These are phyloP conservation scores for Petroica traversi DNA, from an alignment of 2,113 vertebrate species.

Conservation along the genomic window DNA sequence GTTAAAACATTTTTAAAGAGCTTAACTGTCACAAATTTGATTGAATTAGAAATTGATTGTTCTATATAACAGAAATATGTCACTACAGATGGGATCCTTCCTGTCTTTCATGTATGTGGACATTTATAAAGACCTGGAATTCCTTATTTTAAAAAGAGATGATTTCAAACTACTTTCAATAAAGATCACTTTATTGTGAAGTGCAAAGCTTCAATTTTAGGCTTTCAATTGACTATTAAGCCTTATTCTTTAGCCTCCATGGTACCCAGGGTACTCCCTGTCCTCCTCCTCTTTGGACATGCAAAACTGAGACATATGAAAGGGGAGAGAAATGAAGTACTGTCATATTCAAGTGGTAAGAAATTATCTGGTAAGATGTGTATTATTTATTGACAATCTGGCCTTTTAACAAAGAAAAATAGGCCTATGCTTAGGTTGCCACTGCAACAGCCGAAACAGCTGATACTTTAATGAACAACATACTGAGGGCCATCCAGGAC, in stretches of 20 bases:
- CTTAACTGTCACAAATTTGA: conserved; percentile 20
- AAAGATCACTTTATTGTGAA: too few species aligned
- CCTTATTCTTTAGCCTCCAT: neutral
- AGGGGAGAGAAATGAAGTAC: neutral
- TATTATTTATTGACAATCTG: conserved; percentile 76
- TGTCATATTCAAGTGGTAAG: neutral
- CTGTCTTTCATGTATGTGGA: neutral
- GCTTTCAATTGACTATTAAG: neutral
- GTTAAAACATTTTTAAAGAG: conserved; percentile 4
- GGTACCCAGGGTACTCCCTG: neutral
- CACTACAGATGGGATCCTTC: neutral
- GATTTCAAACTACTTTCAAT: neutral
- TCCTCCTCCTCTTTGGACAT: neutral
- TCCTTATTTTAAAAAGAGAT: neutral
- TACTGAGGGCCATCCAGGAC: conserved; percentile 80
- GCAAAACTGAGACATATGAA: neutral
- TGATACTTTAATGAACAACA: conserved; percentile 82
- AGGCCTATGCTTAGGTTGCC: conserved; percentile 67
- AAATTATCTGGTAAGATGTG: conserved; percentile 30
- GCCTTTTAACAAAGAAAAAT: conserved; percentile 84
- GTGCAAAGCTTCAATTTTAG: neutral
- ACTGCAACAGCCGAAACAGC: conserved; percentile 74
- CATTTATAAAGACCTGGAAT: neutral
- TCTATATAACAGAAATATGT: conserved; percentile 36
- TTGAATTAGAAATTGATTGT: conserved; percentile 38